phyloP scores from a whole-genome alignment of 2,797 vertebrate species.

The Pyrocephalus nanus region DNA sequence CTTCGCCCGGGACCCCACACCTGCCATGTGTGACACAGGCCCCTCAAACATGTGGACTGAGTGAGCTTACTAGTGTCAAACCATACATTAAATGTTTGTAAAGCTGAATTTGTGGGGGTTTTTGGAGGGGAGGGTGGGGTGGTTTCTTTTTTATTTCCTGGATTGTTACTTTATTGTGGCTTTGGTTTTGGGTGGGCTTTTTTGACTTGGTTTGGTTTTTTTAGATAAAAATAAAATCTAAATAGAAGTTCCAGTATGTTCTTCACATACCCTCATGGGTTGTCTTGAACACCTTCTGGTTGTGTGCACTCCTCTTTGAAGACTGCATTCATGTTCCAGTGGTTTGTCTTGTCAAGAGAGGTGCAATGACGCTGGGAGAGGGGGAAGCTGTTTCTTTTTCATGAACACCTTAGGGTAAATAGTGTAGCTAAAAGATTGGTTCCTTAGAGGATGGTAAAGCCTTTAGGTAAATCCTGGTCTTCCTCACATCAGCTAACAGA shows the following conservation, averaged over 20 bases:
- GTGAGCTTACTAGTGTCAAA: background rate
- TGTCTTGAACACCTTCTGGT: background rate
- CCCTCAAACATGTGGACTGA: background rate
- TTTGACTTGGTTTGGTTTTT: background rate
- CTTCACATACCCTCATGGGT: fast-evolving
- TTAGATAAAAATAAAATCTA: background rate
- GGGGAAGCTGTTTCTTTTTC: background rate
- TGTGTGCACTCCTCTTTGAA: background rate
- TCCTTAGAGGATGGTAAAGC: background rate
- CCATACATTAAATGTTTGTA: background rate
- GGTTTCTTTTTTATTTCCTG: no score
- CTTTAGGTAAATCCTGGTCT: background rate
- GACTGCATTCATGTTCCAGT: background rate
- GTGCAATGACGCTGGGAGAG: background rate
- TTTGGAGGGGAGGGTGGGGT: no score
- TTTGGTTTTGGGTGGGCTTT: background rate
- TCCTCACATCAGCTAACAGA: background rate
- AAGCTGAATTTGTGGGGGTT: background rate
- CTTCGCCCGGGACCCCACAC: background rate
- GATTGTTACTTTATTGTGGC: background rate
- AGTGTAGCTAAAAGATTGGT: background rate
- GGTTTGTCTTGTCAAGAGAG: background rate
- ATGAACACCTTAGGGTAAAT: background rate
- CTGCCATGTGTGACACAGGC: background rate
- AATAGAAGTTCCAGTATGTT: background rate